Evolutionary conservation across 2,113 vertebrate species (phyloP).

Genomic region (Halichoerus grypus): DNA sequence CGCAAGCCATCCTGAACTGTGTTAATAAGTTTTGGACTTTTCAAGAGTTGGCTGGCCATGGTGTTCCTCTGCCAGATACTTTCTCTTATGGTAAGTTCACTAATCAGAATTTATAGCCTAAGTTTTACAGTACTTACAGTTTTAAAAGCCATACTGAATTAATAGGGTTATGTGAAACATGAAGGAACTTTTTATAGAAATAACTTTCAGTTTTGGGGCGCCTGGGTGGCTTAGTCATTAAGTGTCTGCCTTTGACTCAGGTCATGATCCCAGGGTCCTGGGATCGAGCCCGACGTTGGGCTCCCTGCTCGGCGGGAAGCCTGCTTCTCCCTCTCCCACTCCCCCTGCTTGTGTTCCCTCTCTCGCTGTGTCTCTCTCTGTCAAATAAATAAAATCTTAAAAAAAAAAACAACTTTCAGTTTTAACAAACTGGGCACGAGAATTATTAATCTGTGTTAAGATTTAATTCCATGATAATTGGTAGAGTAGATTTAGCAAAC

Average conservation of each 20-base stretch:
- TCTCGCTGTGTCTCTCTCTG: too few relatives aligned
- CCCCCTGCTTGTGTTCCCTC: too few relatives aligned
- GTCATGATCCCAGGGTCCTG: too few relatives aligned
- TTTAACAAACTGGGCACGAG: neutral
- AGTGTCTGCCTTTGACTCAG: too few relatives aligned
- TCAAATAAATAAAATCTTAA: too few relatives aligned
- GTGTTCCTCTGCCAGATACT: slow-evolving; percentile 91
- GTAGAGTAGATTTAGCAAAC: neutral
- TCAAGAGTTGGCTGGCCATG: slow-evolving; percentile 91
- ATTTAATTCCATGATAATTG: neutral
- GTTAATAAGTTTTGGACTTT: slow-evolving; percentile 93
- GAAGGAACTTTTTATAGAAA: neutral
- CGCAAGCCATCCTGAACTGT: slow-evolving; percentile 91
- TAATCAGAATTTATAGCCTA: neutral
- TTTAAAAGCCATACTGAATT: slow-evolving; percentile 30
- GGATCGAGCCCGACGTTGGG: too few relatives aligned
- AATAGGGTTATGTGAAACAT: neutral
- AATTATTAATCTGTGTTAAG: slow-evolving; percentile 7
- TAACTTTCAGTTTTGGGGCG: neutral
- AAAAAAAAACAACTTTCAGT: neutral
- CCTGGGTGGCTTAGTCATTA: too few relatives aligned
- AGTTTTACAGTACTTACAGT: neutral
- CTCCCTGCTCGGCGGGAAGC: too few relatives aligned
- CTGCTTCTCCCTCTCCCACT: too few relatives aligned
- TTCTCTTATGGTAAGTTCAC: slow-evolving; percentile 90